Evolutionary conservation across 2,113 vertebrate species (phyloP), one percentile per base, ranked within the genome.

Genomic region (Euleptes europaea): DNA sequence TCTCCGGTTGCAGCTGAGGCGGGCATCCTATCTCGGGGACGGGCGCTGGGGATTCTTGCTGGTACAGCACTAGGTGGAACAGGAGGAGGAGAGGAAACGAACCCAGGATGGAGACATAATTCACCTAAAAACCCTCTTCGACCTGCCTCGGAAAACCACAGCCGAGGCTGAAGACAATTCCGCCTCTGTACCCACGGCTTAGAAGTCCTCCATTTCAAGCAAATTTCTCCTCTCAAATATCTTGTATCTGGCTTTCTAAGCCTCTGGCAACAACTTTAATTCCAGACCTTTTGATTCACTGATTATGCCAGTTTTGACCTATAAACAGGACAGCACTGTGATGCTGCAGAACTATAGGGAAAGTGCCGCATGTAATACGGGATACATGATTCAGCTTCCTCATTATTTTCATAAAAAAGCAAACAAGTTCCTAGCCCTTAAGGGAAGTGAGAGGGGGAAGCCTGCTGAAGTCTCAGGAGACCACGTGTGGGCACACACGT

Each of bases 1-100:
- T 84, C 75, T 84, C 80, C 10, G 49, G 35, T 49, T 15, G 83
- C 66, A 78, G 76, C 38, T 28, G 75, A 84, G 51, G 44, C n/a
- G 28, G 74, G 74, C 74, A 44, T 60, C 12, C 31, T 28, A 70
- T 42, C 38, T 8, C 54, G 13, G 9, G 28, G 26, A 44, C 28
- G 33, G 7, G 63, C 19, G 38, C 47, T 44, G 78, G 38, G 42
- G 54, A 14, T 26, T 38, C 4, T 51, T 19, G 54, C 26, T 23
- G 63, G 60, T 28, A 31, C 7, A 51, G 82, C 47, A 6, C 5
- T 9, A 26, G 71, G 33, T 9, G 74, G 82, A 33, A 40, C 26
- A 74, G 35, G 15, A 38, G 33, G 33, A 74, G 28, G 15, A 38
- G 33, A 17, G 33, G 67, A 69, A 69, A 69, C 14, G 12, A 1